Evolutionary conservation across 2,797 vertebrate genomes (phyloP), one percentile per base, ranked within the genome.

Genomic region (Galaxias olidus): DNA sequence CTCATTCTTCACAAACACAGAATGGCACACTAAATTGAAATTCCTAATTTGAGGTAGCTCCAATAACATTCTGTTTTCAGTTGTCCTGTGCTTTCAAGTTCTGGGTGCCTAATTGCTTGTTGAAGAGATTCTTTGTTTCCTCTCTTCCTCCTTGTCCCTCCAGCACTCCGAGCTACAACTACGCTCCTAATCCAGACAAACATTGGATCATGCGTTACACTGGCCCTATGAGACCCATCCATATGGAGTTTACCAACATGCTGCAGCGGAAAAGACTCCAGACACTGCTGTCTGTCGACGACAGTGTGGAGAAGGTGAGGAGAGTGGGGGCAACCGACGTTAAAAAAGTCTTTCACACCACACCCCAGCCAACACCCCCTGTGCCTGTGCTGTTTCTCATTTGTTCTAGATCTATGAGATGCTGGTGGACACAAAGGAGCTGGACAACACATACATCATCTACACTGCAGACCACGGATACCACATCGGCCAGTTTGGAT

Each of bases 181-280:
- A 96, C 0, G 97, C 97, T 0, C 97, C 97, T 1, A 98, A 96
- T 88, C 94, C 89, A 0, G 96, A 98, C 90, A 98, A 98, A 78
- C 97, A 98, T 83, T 98, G 97, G 96, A 98, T 98, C 87, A 95
- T 98, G 96, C 92, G 97, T 7, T 98, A 98, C 87, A 98, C 96
- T 0, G 96, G 96, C 13, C 81, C 96, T 66, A 98, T 98, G 97
- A 95, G 92, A 72, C 97, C 97, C 41, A 96, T 98, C 74, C 97
- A 98, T 89, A 98, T 98, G 96, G 92, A 98, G 78, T 98, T 98
- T 91, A 98, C 96, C 73, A 98, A 98, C 87, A 84, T 98, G 91
- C 89, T 98, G 1, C 97, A 98, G 89, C 92, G 96, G 71, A 96
- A 95, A 63, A 91, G 97, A 0, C 92, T 98, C 68, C 97, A 98